Conservation (phyloP, 2,888 invertebrate genomes). For the Andrena chrysosceles region DNA sequence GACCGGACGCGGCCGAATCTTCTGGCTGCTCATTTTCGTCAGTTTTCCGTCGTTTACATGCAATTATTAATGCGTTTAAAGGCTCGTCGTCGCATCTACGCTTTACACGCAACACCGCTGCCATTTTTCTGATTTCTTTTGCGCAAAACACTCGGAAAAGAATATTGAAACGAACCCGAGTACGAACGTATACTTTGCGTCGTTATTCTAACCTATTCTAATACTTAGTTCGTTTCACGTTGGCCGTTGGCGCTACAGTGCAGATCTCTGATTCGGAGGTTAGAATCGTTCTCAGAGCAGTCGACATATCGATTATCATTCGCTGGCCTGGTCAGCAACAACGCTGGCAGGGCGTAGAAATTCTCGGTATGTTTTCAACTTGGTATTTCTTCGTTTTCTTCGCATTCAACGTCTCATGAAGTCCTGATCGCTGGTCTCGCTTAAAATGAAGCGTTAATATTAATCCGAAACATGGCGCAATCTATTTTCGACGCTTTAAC, state of each 20-base stretch:
- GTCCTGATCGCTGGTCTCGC: constrained; percentile 37
- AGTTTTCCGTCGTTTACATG: constrained; percentile 90
- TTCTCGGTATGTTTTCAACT: constrained; percentile 71
- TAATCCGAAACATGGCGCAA: constrained; percentile 78
- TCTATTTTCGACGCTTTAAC: constrained; percentile 82
- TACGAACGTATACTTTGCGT: neutral
- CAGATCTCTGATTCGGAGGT: constrained; percentile 23
- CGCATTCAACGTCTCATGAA: constrained; percentile 58
- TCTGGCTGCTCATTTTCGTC: constrained; percentile 78
- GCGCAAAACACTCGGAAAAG: neutral
- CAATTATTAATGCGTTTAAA: constrained; percentile 89
- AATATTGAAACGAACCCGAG: neutral
- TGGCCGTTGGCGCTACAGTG: neutral
- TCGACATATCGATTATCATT: constrained; percentile 69
- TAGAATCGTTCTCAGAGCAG: constrained; percentile 50
- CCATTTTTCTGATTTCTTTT: constrained; percentile 79
- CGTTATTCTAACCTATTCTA: neutral
- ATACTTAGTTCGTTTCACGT: neutral
- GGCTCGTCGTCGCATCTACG: constrained; percentile 90
- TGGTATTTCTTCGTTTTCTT: constrained; percentile 58
- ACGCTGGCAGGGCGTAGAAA: constrained; percentile 68
- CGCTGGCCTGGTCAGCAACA: constrained; percentile 66
- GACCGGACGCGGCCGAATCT: constrained; percentile 82
- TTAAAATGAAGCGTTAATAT: constrained; percentile 68
- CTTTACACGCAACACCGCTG: constrained; percentile 91